A percentile compares a stretch with the other conserved stretches of the same genome.
Evolutionary conservation across 2,797 vertebrate species (phyloP).

Genomic region (Tamandua tetradactyla): DNA sequence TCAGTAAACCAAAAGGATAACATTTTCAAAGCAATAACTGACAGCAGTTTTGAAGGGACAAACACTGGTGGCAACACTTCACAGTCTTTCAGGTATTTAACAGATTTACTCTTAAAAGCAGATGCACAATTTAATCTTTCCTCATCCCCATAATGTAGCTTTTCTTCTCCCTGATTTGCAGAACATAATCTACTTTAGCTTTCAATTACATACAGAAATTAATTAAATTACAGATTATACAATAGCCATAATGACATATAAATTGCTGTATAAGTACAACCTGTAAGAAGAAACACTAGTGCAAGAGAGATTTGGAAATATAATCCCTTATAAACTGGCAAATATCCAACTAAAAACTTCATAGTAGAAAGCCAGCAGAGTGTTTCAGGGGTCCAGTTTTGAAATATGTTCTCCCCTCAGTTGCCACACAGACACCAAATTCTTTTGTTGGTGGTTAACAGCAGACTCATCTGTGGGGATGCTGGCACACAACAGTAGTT

Average conservation of each 20-base stretch:
- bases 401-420: not conserved
- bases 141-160: conserved; percentile 8
- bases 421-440: not conserved
- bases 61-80: not conserved
- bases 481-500: conserved; percentile 49
- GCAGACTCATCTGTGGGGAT: not conserved
- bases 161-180: conserved; percentile 1
- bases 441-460: conserved; percentile 11
- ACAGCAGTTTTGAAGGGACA: not conserved
- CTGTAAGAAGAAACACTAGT: conserved; percentile 30
- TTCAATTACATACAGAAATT: conserved; percentile 35
- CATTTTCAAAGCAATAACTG: conserved; percentile 15
- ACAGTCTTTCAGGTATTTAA: not conserved
- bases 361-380: not conserved
- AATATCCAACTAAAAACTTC: conserved; percentile 19
- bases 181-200: conserved; percentile 40
- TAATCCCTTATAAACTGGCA: not conserved
- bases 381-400: not conserved
- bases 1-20: not conserved
- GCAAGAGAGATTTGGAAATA: conserved; percentile 12
- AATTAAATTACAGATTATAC: not conserved
- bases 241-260: not conserved
- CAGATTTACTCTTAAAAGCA: not conserved
- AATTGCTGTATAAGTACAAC: not conserved
- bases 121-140: not conserved